Evolutionary conservation across 1,140 invertebrate species (phyloP), one percentile per base, ranked within the genome.

Genomic region (Aphaenogaster ashmeadi): DNA sequence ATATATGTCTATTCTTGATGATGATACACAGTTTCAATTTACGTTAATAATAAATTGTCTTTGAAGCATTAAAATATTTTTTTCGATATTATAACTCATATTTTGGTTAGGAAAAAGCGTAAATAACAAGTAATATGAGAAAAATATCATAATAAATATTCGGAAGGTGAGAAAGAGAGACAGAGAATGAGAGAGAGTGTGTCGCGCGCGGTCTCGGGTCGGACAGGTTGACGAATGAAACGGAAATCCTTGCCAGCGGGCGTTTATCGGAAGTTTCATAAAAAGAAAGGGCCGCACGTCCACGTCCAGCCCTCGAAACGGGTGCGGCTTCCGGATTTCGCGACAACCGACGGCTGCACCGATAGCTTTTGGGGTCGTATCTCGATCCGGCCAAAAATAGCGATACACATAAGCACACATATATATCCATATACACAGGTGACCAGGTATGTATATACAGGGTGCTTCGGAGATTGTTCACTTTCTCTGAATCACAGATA

Each of bases 321-420:
- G 78, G 58, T 52, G 41, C 54, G 56, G 89, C 33, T 83, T 77
- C 74, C 78, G 77, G 81, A 79, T 86, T 81, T 80, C 64, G 58
- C 71, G 66, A 52, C 36, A 44, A 52, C 44, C 18, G 50, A 54
- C 21, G 67, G 69, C 27, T 81, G 47, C 58, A 58, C 72, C 77
- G 89, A 86, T 88, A 86, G 21, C 44, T 86, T 85, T 18, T 62
- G 56, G 69, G 52, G 15, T 81, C 56, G 74, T 72, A 87, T 81
- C 87, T 83, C 52, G 85, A 92, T 89, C 74, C 58, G 60, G n/a
- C 60, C 74, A 62, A 90, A 89, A 93, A 92, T 89, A 90, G 56
- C 66, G 58, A 54, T 54, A 69, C 54, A 54, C 62, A 85, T 52
- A 87, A 79, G 64, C 36, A 60, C 56, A 58, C 15, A 47, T 33